These are phyloP conservation scores for Heteromurus nitidus DNA, from an alignment of 2,888 invertebrate species.

Conservation along the genomic window DNA sequence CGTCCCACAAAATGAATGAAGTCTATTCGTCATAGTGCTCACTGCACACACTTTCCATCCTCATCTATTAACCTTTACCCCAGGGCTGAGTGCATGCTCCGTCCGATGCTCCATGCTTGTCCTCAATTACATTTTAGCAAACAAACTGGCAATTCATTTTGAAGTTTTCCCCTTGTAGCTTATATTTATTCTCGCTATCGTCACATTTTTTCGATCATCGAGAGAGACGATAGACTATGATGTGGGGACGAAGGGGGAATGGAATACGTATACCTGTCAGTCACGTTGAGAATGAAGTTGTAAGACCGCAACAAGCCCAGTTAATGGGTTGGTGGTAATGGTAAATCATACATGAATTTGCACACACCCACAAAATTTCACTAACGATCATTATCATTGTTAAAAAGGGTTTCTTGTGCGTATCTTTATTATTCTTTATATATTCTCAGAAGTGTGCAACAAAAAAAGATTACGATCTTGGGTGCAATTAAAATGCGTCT, in stretches of 20 bases:
- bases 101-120: neutral
- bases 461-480: neutral
- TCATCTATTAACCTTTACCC: conserved; percentile 17
- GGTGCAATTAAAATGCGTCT: conserved; percentile 47
- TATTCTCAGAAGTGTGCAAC: too few species aligned
- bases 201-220: too few species aligned
- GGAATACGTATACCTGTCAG: neutral
- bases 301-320: neutral
- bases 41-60: conserved; percentile 12
- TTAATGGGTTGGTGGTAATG: neutral
- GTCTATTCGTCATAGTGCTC: neutral
- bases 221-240: too few species aligned
- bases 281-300: neutral
- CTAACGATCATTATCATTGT: neutral
- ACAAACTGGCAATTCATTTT: conserved; percentile 3
- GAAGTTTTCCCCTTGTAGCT: neutral
- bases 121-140: conserved; percentile 3
- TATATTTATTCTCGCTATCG: conserved; percentile 2
- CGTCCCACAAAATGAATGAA: neutral
- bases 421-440: neutral
- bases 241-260: too few species aligned
- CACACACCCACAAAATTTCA: conserved; percentile 1
- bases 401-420: neutral
- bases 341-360: neutral
- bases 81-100: neutral